These are phyloP conservation scores for Syngnathoides biaculeatus DNA, from an alignment of 2,113 vertebrate genomes.

Conservation along the genomic window DNA sequence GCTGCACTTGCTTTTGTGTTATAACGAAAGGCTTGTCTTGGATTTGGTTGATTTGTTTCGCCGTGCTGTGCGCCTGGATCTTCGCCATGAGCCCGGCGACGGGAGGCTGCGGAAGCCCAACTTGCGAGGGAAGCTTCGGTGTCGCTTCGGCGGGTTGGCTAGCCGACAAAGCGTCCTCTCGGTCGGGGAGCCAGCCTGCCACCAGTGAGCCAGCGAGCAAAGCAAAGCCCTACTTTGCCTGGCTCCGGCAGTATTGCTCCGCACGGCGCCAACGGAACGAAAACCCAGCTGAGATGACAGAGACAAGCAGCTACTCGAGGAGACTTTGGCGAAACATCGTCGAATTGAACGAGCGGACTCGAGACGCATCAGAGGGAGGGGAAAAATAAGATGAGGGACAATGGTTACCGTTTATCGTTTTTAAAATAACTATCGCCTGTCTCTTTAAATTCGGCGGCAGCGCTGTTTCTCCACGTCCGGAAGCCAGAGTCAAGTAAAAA, in stretches of 20 bases:
- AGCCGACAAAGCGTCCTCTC: constrained; percentile 66
- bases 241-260: constrained; percentile 57
- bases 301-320: constrained; percentile 59
- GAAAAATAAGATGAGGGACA: constrained; percentile 57
- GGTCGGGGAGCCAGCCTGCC: constrained; percentile 70
- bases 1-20: constrained; percentile 78
- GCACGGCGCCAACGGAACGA: constrained; percentile 49
- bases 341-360: constrained; percentile 23
- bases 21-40: constrained; percentile 79
- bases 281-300: constrained; percentile 54
- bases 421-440: constrained; percentile 74
- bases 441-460: constrained; percentile 84
- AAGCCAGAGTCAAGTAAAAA: constrained; percentile 71
- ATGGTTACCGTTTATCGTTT: constrained; percentile 69
- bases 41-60: constrained; percentile 78
- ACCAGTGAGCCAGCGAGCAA: constrained; percentile 39
- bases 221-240: constrained; percentile 52
- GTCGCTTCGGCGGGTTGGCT: constrained; percentile 65
- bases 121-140: constrained; percentile 60
- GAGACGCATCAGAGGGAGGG: constrained; percentile 23
- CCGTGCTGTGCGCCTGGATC: constrained; percentile 77
- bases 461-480: constrained; percentile 74
- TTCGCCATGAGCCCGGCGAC: constrained; percentile 79
- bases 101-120: constrained; percentile 60
- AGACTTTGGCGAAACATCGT: constrained; percentile 56